Evolutionary conservation across 2,797 vertebrate genomes (phyloP).

Genomic region (Mallotus villosus): DNA sequence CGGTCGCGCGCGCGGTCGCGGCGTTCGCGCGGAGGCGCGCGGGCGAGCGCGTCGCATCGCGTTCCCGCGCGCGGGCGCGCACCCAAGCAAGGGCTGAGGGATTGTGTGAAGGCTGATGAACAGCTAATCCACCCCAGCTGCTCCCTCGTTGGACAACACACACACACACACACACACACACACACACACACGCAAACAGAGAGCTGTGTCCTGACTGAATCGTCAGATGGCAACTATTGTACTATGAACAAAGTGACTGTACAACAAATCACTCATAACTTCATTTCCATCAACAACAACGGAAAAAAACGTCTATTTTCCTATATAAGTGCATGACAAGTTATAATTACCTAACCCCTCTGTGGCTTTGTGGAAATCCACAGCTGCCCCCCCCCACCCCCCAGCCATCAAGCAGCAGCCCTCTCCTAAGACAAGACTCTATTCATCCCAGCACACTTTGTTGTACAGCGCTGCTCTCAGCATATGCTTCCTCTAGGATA

Average conservation of each 20-base stretch:
- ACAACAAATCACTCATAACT: not conserved
- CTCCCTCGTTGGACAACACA: slow-evolving; percentile 31
- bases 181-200: not conserved
- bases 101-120: slow-evolving; percentile 23
- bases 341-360: not conserved
- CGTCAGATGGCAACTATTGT: not conserved
- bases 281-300: not conserved
- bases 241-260: too few relatives aligned
- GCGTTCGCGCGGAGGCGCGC: too few relatives aligned
- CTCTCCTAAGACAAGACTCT: slow-evolving; percentile 59
- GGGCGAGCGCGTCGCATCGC: too few relatives aligned
- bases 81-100: slow-evolving; percentile 35
- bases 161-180: too few relatives aligned
- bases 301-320: too few relatives aligned
- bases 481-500: slow-evolving; percentile 56
- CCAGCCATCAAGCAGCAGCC: slow-evolving; percentile 32
- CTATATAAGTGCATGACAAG: not conserved
- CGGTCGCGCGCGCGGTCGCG: too few relatives aligned
- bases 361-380: slow-evolving; percentile 14
- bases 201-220: not conserved
- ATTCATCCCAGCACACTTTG: slow-evolving; percentile 45
- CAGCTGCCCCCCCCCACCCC: slow-evolving; percentile 11
- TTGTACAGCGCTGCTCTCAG: slow-evolving; percentile 41
- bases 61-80: too few relatives aligned
- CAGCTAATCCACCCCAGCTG: slow-evolving; percentile 50